These are phyloP conservation scores for Drymodes brunneopygia DNA, from an alignment of 2,113 vertebrate genomes.

Conservation along the genomic window DNA sequence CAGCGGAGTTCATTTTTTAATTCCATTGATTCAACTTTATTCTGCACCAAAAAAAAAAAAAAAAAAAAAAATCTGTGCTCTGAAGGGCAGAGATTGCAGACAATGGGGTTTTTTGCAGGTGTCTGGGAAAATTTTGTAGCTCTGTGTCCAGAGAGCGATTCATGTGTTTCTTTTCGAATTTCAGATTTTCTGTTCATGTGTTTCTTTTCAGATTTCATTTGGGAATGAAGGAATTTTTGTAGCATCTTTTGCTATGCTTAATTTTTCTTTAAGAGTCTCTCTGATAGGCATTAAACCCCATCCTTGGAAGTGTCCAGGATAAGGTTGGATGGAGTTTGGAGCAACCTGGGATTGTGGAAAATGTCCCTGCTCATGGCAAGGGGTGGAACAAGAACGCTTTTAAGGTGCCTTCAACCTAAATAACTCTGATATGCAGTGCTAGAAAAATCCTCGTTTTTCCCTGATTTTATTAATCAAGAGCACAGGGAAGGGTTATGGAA, in stretches of 20 bases:
- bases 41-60: not conserved
- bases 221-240: not conserved
- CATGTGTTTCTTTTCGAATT: not conserved
- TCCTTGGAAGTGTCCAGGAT: not conserved
- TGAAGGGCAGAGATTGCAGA: not conserved
- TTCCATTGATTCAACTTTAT: not conserved
- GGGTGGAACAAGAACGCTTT: not conserved
- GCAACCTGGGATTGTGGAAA: not conserved
- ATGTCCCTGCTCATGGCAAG: not conserved
- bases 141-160: accelerated
- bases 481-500: not conserved
- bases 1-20: not conserved
- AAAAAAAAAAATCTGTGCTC: not conserved
- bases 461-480: not conserved
- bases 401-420: not conserved
- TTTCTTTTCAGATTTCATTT: not conserved
- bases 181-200: too few species aligned
- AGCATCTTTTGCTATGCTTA: accelerated
- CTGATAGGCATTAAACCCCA: not conserved
- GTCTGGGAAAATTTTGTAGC: not conserved
- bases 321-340: not conserved
- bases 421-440: not conserved
- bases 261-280: not conserved
- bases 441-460: not conserved
- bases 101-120: accelerated